A percentile compares a stretch with the other conserved stretches of the same genome.
These are phyloP conservation scores for Pseudopodoces humilis DNA, from an alignment of 2,113 vertebrate genomes.

Conservation along the genomic window DNA sequence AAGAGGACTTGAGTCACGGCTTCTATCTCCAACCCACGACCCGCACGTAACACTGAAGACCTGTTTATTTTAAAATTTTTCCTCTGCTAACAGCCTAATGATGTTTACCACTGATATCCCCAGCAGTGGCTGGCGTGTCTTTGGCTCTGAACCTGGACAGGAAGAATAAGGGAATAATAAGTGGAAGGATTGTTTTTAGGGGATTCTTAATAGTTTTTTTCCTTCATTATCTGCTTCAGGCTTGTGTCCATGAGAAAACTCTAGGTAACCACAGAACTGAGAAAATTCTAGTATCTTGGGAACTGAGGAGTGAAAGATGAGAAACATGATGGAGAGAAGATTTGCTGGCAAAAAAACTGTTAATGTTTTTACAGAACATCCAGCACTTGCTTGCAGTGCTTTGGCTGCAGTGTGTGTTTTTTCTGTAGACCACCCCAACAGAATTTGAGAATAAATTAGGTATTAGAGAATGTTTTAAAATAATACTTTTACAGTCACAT, in stretches of 20 bases:
- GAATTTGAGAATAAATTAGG: not conserved
- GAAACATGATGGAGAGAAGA: not conserved
- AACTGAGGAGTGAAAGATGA: slow-evolving; percentile 4
- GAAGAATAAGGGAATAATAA: slow-evolving; percentile 45
- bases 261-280: slow-evolving; percentile 15
- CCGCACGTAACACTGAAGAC: not conserved
- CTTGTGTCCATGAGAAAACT: slow-evolving; percentile 19
- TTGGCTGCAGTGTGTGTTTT: not conserved
- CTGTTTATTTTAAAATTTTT: not conserved
- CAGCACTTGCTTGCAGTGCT: slow-evolving; percentile 21
- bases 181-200: not conserved
- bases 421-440: not conserved
- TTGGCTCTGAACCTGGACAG: slow-evolving; percentile 21
- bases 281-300: slow-evolving; percentile 11
- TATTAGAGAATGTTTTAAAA: not conserved
- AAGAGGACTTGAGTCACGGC: too few relatives aligned
- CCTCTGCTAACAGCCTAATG: not conserved
- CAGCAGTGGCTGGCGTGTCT: not conserved
- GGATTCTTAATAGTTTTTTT: slow-evolving; percentile 28
- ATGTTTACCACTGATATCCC: not conserved
- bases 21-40: too few relatives aligned
- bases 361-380: slow-evolving; percentile 27
- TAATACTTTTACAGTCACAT: not conserved
- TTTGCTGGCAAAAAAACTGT: not conserved
- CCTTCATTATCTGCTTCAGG: not conserved